Evolutionary conservation across 2,113 vertebrate species (phyloP), one percentile per base, ranked within the genome.

Genomic region (Toxostoma redivivum): DNA sequence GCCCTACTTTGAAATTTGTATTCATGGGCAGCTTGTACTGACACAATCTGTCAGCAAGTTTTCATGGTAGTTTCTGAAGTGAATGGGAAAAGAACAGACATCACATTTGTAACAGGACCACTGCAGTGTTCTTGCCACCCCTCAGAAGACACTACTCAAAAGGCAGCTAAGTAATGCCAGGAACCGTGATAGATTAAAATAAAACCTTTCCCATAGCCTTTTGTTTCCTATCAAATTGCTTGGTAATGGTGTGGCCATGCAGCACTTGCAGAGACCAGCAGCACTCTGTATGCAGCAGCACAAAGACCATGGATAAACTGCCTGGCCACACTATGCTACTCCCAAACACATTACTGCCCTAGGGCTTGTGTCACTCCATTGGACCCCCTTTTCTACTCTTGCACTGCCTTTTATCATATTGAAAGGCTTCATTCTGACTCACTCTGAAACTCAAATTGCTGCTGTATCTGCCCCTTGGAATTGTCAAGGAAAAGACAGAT

Each of bases 391-490:
- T 71, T 65, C 69, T 67, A 44, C 42, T 83, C 33, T 72, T 77
- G n/a, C 47, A 25, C 58, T 83, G 58, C 51, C 76, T 81, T 86
- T 89, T 92, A 88, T 76, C 81, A 54, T 3, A 3, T 21, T 4
- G 0, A 74, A 90, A 76, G 57, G 37, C 70, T 84, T 89, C 0
- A 0, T 45, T 93, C 82, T 96, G 95, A 95, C 60, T 97, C 80
- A 88, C 72, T 81, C 79, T 53, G 21, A 70, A 88, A 76, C 37
- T 96, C 88, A 84, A 90, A 93, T 93, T 93, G 92, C 92, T 95
- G 86, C 95, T 94, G 40, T 57, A 93, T 95, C 88, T 95, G 95
- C 69, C 83, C 65, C 86, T 81, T 95, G 65, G 69, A 94, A 95
- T 92, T 71, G 60, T 86, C 86, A 93, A 57, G 90, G 72, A 80